Percentiles rank a stretch among this genome's conserved stretches.
Conservation (phyloP, 2,113 vertebrate genomes). For the Microtus pennsylvanicus region DNA sequence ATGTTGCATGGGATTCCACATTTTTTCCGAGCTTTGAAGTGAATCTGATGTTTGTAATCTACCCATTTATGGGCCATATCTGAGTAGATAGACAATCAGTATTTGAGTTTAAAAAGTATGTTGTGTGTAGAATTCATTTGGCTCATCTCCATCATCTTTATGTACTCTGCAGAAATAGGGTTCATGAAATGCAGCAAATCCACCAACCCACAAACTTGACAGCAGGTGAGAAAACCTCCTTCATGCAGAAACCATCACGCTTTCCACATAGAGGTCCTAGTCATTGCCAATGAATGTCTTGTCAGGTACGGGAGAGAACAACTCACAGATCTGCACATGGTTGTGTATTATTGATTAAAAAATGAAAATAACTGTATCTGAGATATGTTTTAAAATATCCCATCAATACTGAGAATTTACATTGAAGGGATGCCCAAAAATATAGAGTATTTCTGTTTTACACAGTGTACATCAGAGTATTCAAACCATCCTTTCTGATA, state of each 20-base stretch:
- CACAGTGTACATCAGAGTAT: background rate
- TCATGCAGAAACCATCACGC: background rate
- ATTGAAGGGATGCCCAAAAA: background rate
- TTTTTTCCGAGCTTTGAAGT: background rate
- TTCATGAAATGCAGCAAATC: background rate
- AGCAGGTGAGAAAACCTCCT: background rate
- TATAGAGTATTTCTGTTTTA: background rate
- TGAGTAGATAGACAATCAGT: background rate
- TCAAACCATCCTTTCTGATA: slow-evolving; percentile 38
- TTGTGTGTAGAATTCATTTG: background rate
- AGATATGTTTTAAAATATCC: slow-evolving; percentile 5
- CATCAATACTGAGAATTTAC: slow-evolving; percentile 57
- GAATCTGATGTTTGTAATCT: background rate
- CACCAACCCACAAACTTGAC: background rate
- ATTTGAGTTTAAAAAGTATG: background rate
- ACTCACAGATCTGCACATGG: background rate
- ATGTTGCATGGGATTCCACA: background rate
- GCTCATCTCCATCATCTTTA: background rate
- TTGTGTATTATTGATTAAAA: slow-evolving; percentile 36
- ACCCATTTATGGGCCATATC: background rate
- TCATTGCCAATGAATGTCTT: background rate
- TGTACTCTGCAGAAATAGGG: background rate
- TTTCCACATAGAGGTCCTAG: slow-evolving; percentile 11
- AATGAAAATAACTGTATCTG: background rate
- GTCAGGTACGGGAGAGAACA: background rate